Base-by-base conservation (phyloP, 92 coral and sea anemone genomes). In the Porites evermanni region DNA sequence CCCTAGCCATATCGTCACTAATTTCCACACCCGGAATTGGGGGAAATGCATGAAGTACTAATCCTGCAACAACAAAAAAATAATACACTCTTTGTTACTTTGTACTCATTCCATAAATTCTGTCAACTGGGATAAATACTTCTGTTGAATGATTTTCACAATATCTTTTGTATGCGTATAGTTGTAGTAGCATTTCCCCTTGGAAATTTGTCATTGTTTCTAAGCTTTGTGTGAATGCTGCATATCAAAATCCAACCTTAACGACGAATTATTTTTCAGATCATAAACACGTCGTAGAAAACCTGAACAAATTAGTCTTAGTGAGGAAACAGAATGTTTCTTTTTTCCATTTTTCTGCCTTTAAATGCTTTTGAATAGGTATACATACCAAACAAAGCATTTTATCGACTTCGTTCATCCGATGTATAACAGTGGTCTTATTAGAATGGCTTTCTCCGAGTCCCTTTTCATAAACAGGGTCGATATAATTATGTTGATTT, bases 11-110 rank as follows among this genome's bases (percentile, higher is more conserved):
- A 72, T 47, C 16, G 17, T 72, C 76, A 44, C 58, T 44, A 72
- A 7, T 72, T 16, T 72, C 76, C 60, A 47, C 56, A 14, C 17
- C 44, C 76, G 32, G 76, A 72, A 72, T 72, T 58, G 13, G 53
- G 29, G 80, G 80, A 59, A 76, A 76, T 17, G 80, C 80, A 8
- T 53, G 68, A 18, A 58, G 44, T 23, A 76, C 68, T 76, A 76
- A 59, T 58, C 80, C 80, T 60, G 68, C 16, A 60, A 76, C 21
- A 16, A 59, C 52, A 76, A 76, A 76, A 29, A 29, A 29, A 29
- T 29, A 4, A 58, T 76, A 76, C 20, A 18, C 26, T 75, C 58
- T 16, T 76, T 23, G 26, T 76, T 14, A 32, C 80, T 76, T 8
- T 1, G 13, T 50, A 63, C 56, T 76, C 80, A 59, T 14, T 76